Evolutionary conservation across 1,140 invertebrate species (phyloP).

Genomic region (Cotesia glomerata): DNA sequence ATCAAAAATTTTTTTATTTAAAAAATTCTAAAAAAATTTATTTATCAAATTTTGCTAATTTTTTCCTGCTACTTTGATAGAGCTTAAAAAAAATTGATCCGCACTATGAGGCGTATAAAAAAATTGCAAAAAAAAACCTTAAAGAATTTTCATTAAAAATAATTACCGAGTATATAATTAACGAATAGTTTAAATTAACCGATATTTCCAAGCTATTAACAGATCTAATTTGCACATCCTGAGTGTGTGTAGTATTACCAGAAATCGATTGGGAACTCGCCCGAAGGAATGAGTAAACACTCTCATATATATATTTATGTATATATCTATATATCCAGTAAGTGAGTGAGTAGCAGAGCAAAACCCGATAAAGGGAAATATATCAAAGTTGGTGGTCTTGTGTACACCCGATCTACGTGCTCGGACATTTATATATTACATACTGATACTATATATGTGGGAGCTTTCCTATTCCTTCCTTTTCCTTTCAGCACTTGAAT

Average conservation of each 20-base stretch:
- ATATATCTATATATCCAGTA: background rate
- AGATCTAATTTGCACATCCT: slow-evolving; percentile 20
- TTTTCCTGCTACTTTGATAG: no score
- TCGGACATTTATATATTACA: background rate
- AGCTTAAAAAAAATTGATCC: no score
- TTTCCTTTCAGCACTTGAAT: background rate
- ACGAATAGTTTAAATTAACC: slow-evolving; percentile 7
- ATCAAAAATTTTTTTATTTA: no score
- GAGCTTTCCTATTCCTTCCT: background rate
- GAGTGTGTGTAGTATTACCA: slow-evolving; percentile 18
- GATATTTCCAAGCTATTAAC: slow-evolving; percentile 23
- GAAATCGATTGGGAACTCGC: slow-evolving; percentile 25
- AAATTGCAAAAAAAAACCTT: no score
- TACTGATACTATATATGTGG: background rate
- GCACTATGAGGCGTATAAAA: no score
- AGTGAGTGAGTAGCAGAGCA: background rate
- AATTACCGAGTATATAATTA: background rate
- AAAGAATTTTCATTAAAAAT: background rate
- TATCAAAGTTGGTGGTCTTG: slow-evolving; percentile 29
- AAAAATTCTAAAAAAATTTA: no score
- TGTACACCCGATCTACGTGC: slow-evolving; percentile 28
- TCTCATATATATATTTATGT: background rate
- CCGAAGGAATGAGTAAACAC: slow-evolving; percentile 18
- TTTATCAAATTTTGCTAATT: no score
- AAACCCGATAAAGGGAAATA: slow-evolving; percentile 28